Base-by-base conservation (phyloP, 2,888 invertebrate species). In the Loripinus fragilis region DNA sequence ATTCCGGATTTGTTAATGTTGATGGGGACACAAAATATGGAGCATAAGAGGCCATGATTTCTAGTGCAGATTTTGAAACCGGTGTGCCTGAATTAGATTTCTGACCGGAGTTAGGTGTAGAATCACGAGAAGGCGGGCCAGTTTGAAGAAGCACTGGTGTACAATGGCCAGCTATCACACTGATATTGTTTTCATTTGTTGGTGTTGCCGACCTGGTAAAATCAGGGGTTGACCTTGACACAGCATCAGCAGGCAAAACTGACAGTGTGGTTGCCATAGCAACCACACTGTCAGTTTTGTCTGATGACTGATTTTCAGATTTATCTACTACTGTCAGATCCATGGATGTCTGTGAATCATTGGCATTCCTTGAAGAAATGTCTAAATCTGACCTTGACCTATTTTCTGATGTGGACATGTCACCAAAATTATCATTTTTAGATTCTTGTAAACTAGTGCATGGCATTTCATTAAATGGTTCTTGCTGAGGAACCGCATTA, bases 31-130 rank as follows among this genome's bases (percentile, higher is more conserved):
- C 71, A 64, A 88, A 75, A 69, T 74, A 85, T 28, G 85, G 78
- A 8, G 89, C 88, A 72, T 81, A 80, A 15, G 86, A 80, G n/a
- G 88, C 87, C 50, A 88, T 80, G 35, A 88, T 85, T 38, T 89
- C 87, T 23, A 88, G 67, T 8, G 83, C 86, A 45, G 83, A 78
- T 73, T 87, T 87, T 23, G 86, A 72, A 41, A 71, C 25, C 7
- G 74, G 67, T 0, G 60, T 38, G 28, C 45, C 55, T 23, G 64
- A 17, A 15, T 50, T 8, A 23, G 60, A 72, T 17, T 48, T 64
- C 28, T 23, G n/a, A 42, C 33, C 41, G 30, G 52, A 42, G 30
- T 55, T 67, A 30, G 68, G 48, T 38, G 70, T 55, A 33, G 45
- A 60, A n/a, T 25, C 5, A 60, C 33, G 2, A 1, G 33, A 15